A percentile compares a stretch with the other conserved stretches of the same genome.
Conservation (phyloP, 2,113 vertebrate genomes). For the Rhynchopsitta pachyrhyncha region DNA sequence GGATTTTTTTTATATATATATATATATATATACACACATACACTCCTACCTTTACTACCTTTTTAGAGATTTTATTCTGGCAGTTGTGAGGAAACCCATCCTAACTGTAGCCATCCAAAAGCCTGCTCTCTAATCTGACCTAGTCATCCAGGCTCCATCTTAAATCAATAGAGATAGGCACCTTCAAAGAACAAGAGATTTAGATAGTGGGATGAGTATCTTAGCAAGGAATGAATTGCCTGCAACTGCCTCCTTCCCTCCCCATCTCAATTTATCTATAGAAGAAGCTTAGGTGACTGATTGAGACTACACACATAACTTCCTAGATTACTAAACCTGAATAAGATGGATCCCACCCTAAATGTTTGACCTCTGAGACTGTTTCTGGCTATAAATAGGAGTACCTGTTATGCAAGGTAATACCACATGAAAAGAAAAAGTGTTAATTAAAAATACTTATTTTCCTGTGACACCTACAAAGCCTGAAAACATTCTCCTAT, state of each 20-base stretch:
- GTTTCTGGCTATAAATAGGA: slow-evolving; percentile 12
- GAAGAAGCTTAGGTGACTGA: neutral
- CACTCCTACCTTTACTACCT: neutral
- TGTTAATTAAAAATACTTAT: neutral
- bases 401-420: slow-evolving; percentile 13
- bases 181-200: slow-evolving; percentile 49
- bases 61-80: neutral
- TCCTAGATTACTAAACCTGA: neutral
- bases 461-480: slow-evolving; percentile 20
- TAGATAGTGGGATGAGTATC: slow-evolving; percentile 14
- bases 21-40: neutral
- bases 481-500: neutral
- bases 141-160: slow-evolving; percentile 54
- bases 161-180: slow-evolving; percentile 41
- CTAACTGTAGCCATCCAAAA: neutral
- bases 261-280: neutral
- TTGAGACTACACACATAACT: neutral
- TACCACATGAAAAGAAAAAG: slow-evolving; percentile 7
- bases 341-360: neutral
- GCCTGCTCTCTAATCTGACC: slow-evolving; percentile 20
- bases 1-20: neutral
- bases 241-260: neutral
- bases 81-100: neutral
- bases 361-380: neutral
- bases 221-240: neutral